Evolutionary conservation across 1,140 invertebrate species (phyloP), one percentile per base, ranked within the genome.

Genomic region (Psix sp.): DNA sequence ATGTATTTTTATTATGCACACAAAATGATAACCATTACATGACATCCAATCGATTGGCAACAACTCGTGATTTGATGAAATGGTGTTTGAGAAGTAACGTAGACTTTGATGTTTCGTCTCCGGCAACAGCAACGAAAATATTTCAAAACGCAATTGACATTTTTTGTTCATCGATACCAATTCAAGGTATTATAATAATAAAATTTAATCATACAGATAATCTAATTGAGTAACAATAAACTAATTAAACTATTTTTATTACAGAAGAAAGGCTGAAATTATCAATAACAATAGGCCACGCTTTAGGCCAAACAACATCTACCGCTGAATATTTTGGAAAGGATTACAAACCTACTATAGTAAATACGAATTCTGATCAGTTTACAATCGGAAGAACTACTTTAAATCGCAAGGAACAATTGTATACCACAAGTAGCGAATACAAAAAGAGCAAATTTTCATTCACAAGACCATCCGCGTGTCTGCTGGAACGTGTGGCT

Each of bases 91-190:
- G 97, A 79, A 91, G 95, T 5, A 87, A 91, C 14, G 82, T 90
- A 9, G 90, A 93, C 77, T 96, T 95, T 84, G 89, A 94, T 76
- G 90, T 94, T 1, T 90, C 91, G 0, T 93, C 92, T 24, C 86
- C 91, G n/a, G 90, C 91, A 39, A 92, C 93, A 3, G 92, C 91
- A 3, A 87, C 93, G 15, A 92, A 92, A 83, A 91, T 96, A 1
- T 91, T 96, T 52, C 94, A 96, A 87, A 94, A 98, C 88, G 96
- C 96, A 0, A 90, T 97, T 15, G 96, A 98, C 86, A 92, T 97
- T 74, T 98, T 98, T 83, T 94, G 93, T 74, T 93, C 91, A 72
- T 94, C 92, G 14, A 89, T 94, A 10, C 82, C 91, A 1, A 89
- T 92, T 63, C 84, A 88, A 59, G 78, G 84, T 85, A n/a, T 80